phyloP scores from a whole-genome alignment of 2,113 vertebrate species.

The Mus pahari region DNA sequence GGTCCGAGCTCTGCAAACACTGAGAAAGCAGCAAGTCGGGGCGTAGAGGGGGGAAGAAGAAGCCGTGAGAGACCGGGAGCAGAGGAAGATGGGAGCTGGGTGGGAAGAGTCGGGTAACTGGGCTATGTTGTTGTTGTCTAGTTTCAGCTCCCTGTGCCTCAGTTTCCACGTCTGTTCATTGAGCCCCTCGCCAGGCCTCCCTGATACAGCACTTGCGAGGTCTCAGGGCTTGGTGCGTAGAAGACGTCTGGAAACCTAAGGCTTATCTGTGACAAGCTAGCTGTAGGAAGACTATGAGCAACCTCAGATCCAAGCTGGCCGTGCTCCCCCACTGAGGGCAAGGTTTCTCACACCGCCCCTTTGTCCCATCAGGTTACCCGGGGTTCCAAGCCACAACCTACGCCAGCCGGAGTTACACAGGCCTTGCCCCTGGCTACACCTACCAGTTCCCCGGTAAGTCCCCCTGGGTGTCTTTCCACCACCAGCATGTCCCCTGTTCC shows the following conservation, averaged over 20 bases:
- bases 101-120: not conserved
- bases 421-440: slow-evolving; percentile 98
- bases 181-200: not conserved
- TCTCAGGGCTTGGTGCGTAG: not conserved
- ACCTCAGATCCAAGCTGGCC: not conserved
- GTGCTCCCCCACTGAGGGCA: not conserved
- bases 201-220: not conserved
- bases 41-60: not conserved
- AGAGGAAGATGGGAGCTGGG: not conserved
- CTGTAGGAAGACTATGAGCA: not conserved
- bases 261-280: not conserved
- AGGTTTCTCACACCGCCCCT: slow-evolving; percentile 39
- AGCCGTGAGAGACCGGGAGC: not conserved
- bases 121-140: not conserved
- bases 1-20: not conserved
- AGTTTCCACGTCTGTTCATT: not conserved
- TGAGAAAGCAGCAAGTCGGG: not conserved
- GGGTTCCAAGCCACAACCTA: slow-evolving; percentile 99
- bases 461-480: not conserved
- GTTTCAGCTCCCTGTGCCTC: not conserved
- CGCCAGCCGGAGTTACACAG: slow-evolving; percentile 97
- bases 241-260: not conserved
- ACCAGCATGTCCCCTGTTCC: slow-evolving; percentile 56
- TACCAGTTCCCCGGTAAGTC: slow-evolving; percentile 99
- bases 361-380: slow-evolving; percentile 92